These are phyloP conservation scores for Solenopsis fugax DNA, from an alignment of 1,140 invertebrate species.

Conservation along the genomic window DNA sequence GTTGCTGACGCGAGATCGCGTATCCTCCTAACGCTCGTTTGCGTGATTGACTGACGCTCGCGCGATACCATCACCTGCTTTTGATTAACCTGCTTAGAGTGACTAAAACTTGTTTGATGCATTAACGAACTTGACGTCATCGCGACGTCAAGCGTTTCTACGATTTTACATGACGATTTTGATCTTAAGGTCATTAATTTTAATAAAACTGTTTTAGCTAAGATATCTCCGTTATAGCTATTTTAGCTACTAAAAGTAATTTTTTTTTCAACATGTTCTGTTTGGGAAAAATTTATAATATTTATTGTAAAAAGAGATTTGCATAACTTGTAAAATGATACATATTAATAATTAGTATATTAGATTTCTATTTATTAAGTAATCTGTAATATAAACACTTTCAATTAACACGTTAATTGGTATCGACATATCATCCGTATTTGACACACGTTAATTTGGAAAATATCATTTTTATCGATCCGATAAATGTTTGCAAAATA, in stretches of 20 bases:
- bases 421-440: background rate
- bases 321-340: background rate
- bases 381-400: background rate
- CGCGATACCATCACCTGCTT: background rate
- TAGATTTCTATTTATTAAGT: background rate
- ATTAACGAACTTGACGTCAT: constrained; percentile 19
- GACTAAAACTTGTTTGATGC: background rate
- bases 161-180: background rate
- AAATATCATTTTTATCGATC: constrained; percentile 7
- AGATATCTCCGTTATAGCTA: background rate
- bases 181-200: background rate
- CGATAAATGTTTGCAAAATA: background rate
- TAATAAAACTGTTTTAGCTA: background rate
- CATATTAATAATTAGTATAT: background rate
- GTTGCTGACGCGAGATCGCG: constrained; percentile 5
- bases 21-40: background rate
- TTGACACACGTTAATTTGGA: background rate
- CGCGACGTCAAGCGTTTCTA: background rate
- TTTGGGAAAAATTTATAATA: background rate
- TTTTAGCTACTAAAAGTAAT: background rate
- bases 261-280: background rate
- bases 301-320: constrained; percentile 3
- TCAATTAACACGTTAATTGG: background rate
- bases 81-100: background rate
- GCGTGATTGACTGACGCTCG: constrained; percentile 12